Conservation (phyloP, 2,888 invertebrate genomes). For the Biston stratarius region DNA sequence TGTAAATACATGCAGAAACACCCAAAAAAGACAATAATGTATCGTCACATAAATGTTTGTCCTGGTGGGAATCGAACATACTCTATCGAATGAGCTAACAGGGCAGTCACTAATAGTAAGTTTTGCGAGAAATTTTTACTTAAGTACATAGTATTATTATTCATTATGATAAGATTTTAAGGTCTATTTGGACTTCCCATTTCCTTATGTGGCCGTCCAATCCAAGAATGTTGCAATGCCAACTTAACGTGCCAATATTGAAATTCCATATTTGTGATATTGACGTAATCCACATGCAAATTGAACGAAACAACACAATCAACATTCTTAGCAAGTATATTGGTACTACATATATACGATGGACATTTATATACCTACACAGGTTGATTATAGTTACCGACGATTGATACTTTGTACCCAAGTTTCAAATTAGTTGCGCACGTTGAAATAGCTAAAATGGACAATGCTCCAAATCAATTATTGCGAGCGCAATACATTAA, state of each 20-base stretch:
- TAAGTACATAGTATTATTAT: too few species aligned
- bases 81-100: too few species aligned
- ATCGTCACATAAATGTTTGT: too few species aligned
- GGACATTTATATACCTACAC: background rate
- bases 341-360: background rate
- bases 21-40: too few species aligned
- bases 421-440: background rate
- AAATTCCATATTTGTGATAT: conserved; percentile 1
- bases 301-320: background rate
- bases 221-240: background rate
- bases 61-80: too few species aligned
- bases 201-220: background rate
- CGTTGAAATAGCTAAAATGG: conserved; percentile 11
- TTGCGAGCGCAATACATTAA: conserved; percentile 6
- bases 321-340: background rate
- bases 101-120: too few species aligned
- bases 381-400: background rate
- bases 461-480: background rate
- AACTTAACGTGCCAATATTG: background rate
- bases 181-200: background rate
- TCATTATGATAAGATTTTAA: background rate
- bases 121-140: background rate
- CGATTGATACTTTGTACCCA: background rate
- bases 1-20: too few species aligned
- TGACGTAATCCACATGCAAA: conserved; percentile 21